Evolutionary conservation across 2,797 vertebrate genomes (phyloP).

Genomic region (Sebastes oblongus): DNA sequence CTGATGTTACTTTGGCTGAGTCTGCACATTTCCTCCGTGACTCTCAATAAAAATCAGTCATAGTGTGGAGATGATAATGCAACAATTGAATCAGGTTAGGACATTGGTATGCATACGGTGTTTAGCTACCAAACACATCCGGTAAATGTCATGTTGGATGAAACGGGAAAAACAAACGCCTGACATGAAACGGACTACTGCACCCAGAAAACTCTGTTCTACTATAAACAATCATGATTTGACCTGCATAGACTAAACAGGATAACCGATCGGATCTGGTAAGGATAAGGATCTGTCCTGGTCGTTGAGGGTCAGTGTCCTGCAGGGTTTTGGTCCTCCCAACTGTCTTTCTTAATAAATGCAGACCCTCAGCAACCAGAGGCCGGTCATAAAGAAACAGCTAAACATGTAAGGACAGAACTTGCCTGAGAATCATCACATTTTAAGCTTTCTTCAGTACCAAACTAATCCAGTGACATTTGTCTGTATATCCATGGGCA

Average conservation of each 20-base stretch:
- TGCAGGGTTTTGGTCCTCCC: no score
- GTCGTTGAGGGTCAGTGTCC: no score
- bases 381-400: background rate
- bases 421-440: no score
- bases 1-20: conserved; percentile 21
- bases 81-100: background rate
- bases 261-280: no score
- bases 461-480: background rate
- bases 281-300: no score
- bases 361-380: background rate
- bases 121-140: background rate
- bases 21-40: conserved; percentile 6
- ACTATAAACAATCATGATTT: background rate
- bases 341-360: background rate
- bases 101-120: background rate
- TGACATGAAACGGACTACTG: background rate
- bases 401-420: background rate
- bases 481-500: background rate
- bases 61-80: background rate
- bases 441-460: no score
- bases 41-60: conserved; percentile 26
- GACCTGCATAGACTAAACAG: background rate
- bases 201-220: background rate
- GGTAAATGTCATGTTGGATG: background rate
- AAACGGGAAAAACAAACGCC: background rate